Evolutionary conservation across 2,888 invertebrate genomes (phyloP).

Genomic region (Dicyrtomina minuta): DNA sequence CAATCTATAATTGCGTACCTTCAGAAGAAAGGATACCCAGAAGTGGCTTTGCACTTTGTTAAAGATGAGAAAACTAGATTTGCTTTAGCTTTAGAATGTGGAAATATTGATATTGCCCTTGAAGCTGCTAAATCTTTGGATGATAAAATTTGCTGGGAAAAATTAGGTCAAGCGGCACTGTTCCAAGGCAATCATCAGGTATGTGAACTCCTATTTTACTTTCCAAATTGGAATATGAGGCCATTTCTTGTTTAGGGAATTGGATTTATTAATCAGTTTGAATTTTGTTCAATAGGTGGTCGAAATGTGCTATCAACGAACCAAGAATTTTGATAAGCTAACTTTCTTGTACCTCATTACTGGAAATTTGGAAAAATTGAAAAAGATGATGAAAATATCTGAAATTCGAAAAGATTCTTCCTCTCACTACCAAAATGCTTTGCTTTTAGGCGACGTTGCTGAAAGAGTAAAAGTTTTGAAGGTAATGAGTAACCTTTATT

Average conservation of each 20-base stretch:
- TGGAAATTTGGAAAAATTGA: constrained; percentile 93
- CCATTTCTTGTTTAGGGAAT: not conserved
- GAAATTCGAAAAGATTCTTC: constrained; percentile 96
- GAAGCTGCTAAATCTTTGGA: constrained; percentile 94
- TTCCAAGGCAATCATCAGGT: constrained; percentile 92
- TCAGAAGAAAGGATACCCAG: constrained; percentile 98
- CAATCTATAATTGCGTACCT: constrained; percentile 98
- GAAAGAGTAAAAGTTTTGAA: constrained; percentile 85
- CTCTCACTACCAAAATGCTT: constrained; percentile 93
- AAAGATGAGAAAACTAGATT: constrained; percentile 98
- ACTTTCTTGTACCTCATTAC: constrained; percentile 97
- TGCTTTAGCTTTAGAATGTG: constrained; percentile 93
- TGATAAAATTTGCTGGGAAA: constrained; percentile 93
- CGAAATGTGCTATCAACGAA: constrained; percentile 99
- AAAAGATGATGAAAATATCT: constrained; percentile 99
- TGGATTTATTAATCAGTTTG: no score
- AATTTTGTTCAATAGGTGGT: constrained; percentile 64
- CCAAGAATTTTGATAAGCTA: constrained; percentile 98
- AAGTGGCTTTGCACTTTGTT: constrained; percentile 97
- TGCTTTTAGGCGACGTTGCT: constrained; percentile 85
- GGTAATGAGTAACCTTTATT: constrained; percentile 38
- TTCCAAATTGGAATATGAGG: not conserved
- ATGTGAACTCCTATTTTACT: constrained; percentile 23
- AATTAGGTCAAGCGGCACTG: constrained; percentile 88
- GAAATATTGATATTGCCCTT: constrained; percentile 95